Base-by-base conservation (phyloP, 2,888 invertebrate species). In the Notodonta ziczac region DNA sequence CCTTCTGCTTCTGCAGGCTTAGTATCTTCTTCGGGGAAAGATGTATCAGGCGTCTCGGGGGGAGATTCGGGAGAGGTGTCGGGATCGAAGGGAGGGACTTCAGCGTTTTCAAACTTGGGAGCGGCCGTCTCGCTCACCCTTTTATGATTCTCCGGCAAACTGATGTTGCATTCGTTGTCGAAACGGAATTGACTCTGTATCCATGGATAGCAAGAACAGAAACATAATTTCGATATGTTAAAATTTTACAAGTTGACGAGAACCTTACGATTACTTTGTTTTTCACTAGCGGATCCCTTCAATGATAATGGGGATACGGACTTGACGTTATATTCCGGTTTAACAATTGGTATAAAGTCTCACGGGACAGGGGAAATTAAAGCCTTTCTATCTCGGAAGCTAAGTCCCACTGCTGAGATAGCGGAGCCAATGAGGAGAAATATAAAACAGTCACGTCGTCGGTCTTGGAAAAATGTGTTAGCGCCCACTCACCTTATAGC, bases 131-230 rank as follows among this genome's bases (percentile, higher is more conserved):
- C 92, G 97, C 97, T 97, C 97, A 98, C 99, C 98, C 98, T 96
- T 96, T 98, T 98, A 95, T 99, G 98, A 95, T 98, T 98, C 95
- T 99, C 99, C 94, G 98, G 98, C 88, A 99, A 96, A 95, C 97
- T 98, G 94, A 98, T 96, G 95, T 98, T 97, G 95, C 98, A 99
- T 96, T 99, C 99, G 95, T 99, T 99, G 95, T 99, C 99, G 95
- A 99, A 99, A 91, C 99, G 97, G 95, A 99, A 99, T 94, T 99
- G 99, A 95, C 99, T 99, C 98, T 99, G 96, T 84, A 90, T 87
- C 89, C 88, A 79, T 65, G 82, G 89, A 85, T 77, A 85, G 91
- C 89, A 82, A 81, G 86, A 89, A 88, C 69, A 89, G 83, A 82
- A 64, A 76, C 62, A 77, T 65, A 51, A 56, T 51, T 44, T 24